Conservation (phyloP, 2,797 vertebrate genomes). For the Clarias fuscus region DNA sequence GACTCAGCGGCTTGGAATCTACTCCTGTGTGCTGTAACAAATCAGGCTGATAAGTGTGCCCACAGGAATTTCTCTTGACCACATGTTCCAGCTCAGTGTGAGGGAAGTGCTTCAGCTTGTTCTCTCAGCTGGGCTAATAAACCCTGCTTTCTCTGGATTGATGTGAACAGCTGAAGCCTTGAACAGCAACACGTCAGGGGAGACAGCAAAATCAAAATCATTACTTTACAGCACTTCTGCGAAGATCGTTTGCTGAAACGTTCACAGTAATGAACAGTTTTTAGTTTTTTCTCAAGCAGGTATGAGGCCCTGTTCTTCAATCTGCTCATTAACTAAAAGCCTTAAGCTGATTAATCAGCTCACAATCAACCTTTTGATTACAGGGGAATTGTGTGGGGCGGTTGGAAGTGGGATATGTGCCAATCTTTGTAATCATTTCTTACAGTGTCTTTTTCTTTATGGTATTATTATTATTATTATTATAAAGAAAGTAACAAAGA, state of each 20-base stretch:
- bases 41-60: constrained; percentile 15
- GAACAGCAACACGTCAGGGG: background rate
- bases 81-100: constrained; percentile 18
- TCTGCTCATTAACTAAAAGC: background rate
- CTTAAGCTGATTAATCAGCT: constrained; percentile 18
- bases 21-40: background rate
- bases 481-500: background rate
- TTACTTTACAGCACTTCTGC: background rate
- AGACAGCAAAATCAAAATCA: background rate
- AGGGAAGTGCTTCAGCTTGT: background rate
- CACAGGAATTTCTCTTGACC: constrained; percentile 27
- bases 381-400: background rate
- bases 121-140: constrained; percentile 24
- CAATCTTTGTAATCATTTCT: background rate
- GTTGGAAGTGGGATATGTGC: background rate
- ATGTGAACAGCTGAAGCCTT: constrained; percentile 24
- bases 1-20: background rate
- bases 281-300: background rate
- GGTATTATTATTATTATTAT: too few species aligned
- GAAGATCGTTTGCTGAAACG: background rate
- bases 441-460: background rate
- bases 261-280: background rate
- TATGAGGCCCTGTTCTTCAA: background rate
- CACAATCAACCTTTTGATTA: constrained; percentile 14
- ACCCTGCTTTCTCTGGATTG: constrained; percentile 16